Evolutionary conservation across 2,113 vertebrate species (phyloP).

Genomic region (Pitta sordida): DNA sequence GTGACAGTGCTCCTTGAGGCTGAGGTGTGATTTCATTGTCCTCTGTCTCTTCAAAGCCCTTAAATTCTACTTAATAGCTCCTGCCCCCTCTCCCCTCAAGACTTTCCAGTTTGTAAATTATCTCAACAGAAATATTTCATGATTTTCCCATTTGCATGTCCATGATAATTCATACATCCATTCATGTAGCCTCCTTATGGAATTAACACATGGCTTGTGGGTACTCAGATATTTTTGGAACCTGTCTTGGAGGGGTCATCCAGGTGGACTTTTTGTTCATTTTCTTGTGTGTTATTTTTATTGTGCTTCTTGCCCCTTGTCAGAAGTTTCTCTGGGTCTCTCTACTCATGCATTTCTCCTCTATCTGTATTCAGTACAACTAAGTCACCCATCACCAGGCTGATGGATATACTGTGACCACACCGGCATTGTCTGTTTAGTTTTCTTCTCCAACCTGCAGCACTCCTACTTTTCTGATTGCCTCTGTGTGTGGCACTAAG

Average conservation of each 20-base stretch:
- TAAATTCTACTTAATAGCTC: background rate
- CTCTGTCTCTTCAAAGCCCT: background rate
- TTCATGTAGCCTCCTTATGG: background rate
- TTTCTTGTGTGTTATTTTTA: background rate
- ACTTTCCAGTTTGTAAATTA: background rate
- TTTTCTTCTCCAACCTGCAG: background rate
- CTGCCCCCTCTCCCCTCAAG: background rate
- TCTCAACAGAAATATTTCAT: background rate
- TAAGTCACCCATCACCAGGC: background rate
- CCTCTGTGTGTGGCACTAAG: background rate
- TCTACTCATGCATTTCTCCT: background rate
- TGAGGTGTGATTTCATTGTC: background rate
- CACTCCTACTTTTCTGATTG: background rate
- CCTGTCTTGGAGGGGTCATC: background rate
- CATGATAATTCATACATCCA: background rate
- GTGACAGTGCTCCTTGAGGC: background rate
- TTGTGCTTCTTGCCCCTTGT: background rate
- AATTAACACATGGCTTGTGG: rapidly evolving
- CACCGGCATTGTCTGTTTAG: rapidly evolving
- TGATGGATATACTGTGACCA: background rate
- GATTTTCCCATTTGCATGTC: background rate
- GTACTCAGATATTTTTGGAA: background rate
- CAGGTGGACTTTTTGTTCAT: background rate
- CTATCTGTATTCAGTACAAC: background rate
- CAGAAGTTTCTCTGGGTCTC: background rate